These are phyloP conservation scores for Cardiocondyla obscurior DNA, from an alignment of 1,140 invertebrate species.

Conservation along the genomic window DNA sequence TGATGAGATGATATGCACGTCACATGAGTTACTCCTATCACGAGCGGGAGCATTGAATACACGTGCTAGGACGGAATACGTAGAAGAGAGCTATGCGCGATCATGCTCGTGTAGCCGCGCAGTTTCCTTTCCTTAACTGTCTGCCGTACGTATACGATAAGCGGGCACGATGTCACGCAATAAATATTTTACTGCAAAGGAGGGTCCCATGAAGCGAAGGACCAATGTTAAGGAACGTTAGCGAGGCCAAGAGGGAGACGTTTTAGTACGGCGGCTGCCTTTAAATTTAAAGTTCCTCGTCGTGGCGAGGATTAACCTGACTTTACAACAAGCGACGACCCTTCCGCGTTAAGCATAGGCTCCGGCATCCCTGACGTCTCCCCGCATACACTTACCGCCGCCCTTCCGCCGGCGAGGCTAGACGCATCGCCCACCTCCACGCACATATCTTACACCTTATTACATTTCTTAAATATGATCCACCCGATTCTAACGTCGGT, in stretches of 20 bases:
- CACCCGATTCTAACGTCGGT: constrained; percentile 39
- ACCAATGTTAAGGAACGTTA: not conserved
- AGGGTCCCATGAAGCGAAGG: constrained; percentile 5
- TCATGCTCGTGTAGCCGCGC: not conserved
- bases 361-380: not conserved
- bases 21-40: not conserved
- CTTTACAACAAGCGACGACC: constrained; percentile 63
- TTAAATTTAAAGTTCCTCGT: constrained; percentile 72
- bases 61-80: not conserved
- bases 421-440: constrained; percentile 58
- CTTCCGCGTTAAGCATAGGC: not conserved
- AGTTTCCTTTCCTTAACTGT: constrained; percentile 58
- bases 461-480: constrained; percentile 78
- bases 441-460: constrained; percentile 78
- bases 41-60: constrained; percentile 3
- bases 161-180: constrained; percentile 53
- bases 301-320: constrained; percentile 70
- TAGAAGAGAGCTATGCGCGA: not conserved
- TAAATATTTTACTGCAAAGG: constrained; percentile 72
- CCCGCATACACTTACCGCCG: not conserved
- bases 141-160: constrained; percentile 66
- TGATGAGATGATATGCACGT: not conserved
- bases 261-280: constrained; percentile 47
- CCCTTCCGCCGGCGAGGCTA: constrained; percentile 29
- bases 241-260: not conserved